These are phyloP conservation scores for Phrynosoma platyrhinos DNA, from an alignment of 2,113 vertebrate genomes.

Conservation along the genomic window DNA sequence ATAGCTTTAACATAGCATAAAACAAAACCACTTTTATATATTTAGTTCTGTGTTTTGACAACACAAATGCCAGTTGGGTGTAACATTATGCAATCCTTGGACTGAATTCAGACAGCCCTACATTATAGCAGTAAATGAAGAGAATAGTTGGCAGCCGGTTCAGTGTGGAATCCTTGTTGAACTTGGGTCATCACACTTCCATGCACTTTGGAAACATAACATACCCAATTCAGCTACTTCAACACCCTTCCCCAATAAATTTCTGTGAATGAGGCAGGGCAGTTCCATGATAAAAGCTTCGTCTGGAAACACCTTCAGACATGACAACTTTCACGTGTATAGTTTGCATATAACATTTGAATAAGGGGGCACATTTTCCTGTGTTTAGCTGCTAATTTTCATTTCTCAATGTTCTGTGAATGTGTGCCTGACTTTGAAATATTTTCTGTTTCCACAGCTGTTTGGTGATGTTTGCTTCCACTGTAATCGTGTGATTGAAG, in stretches of 20 bases:
- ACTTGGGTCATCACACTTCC: neutral
- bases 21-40: neutral
- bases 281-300: too few species aligned
- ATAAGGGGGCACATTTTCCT: neutral
- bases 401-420: constrained; percentile 14
- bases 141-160: neutral
- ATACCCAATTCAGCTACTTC: too few species aligned
- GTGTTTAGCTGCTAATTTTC: neutral
- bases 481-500: constrained; percentile 98
- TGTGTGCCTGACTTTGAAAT: neutral
- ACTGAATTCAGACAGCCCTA: neutral
- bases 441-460: constrained; percentile 78
- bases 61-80: neutral
- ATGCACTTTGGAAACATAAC: neutral
- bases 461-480: constrained; percentile 99
- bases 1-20: neutral
- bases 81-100: neutral
- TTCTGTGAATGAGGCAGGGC: too few species aligned
- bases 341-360: too few species aligned
- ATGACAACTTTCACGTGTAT: too few species aligned
- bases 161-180: neutral
- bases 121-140: neutral
- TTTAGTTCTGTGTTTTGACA: neutral
- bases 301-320: too few species aligned
- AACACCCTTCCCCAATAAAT: too few species aligned